Evolutionary conservation across 1,140 invertebrate genomes (phyloP), one percentile per base, ranked within the genome.

Genomic region (Drosophila nannoptera): DNA sequence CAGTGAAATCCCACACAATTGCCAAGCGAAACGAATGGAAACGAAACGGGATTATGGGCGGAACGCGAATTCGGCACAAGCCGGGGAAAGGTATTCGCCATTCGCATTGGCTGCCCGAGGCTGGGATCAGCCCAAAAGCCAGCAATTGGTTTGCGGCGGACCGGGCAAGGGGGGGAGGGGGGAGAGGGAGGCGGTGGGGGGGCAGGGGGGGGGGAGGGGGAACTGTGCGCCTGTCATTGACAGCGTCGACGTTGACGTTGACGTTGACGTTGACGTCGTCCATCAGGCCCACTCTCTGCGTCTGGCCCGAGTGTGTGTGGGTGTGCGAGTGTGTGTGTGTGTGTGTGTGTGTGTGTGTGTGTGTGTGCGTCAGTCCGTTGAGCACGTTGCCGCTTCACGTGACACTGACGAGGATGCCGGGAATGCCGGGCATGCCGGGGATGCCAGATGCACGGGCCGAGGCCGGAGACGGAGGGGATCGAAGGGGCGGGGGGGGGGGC

Each of bases 311-410:
- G n/a, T n/a, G n/a, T n/a, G n/a, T n/a, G n/a, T n/a, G n/a, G n/a
- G n/a, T n/a, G n/a, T n/a, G n/a, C n/a, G n/a, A n/a, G n/a, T 5
- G n/a, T 12, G n/a, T 14, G n/a, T 42, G 40, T 42, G n/a, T 12
- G 38, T 42, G 38, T 42, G 7, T n/a, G 36, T 38, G 36, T 38
- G 36, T 38, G 36, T n/a, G n/a, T 38, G 40, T 14, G 40, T 42
- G 40, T 46, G 33, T 59, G 40, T 54, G 54, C 50, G 63, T 61
- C 69, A 61, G 69, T 80, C 56, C 62, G 76, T 78, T 70, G 76
- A 73, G 78, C 80, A 84, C 80, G 81, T 84, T 84, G 80, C 76
- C 61, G 69, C 16, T 84, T 69, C 81, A 84, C 81, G 80, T 84
- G 80, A 80, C 70, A 82, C 78, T 74, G 80, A 80, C 76, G 62